Evolutionary conservation across 2,113 vertebrate species (phyloP).

Genomic region (Thalassarche chlororhynchos): DNA sequence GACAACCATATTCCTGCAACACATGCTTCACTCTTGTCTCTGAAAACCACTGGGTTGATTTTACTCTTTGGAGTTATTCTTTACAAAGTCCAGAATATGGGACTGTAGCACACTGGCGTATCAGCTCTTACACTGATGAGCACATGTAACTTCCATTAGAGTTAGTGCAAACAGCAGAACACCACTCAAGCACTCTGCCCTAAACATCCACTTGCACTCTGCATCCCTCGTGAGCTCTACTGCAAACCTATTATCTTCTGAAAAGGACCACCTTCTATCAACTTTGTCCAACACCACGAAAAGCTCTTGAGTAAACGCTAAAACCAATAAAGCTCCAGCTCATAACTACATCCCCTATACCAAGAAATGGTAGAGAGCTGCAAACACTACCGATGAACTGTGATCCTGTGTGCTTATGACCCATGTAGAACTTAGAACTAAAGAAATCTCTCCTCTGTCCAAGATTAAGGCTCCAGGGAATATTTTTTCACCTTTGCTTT

Average conservation of each 20-base stretch:
- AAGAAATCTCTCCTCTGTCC: background rate
- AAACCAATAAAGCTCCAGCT: background rate
- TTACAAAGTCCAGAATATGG: background rate
- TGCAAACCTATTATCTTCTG: background rate
- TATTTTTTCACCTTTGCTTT: background rate
- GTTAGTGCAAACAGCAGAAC: background rate
- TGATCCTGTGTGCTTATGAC: background rate
- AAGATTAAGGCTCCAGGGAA: background rate
- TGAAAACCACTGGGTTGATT: background rate
- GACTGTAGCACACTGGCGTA: background rate
- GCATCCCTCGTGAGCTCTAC: background rate
- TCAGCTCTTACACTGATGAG: background rate
- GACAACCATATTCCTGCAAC: background rate
- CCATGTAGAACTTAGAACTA: background rate
- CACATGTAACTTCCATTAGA: background rate
- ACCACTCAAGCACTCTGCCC: background rate
- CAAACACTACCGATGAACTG: background rate
- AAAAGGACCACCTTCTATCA: background rate
- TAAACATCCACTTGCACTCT: background rate
- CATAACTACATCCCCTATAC: background rate
- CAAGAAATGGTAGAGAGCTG: background rate
- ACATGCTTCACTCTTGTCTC: background rate
- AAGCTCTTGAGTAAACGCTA: background rate
- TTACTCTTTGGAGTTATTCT: background rate
- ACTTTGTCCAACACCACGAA: background rate